Evolutionary conservation across 2,797 vertebrate species (phyloP).

Genomic region (Channallabes apus): DNA sequence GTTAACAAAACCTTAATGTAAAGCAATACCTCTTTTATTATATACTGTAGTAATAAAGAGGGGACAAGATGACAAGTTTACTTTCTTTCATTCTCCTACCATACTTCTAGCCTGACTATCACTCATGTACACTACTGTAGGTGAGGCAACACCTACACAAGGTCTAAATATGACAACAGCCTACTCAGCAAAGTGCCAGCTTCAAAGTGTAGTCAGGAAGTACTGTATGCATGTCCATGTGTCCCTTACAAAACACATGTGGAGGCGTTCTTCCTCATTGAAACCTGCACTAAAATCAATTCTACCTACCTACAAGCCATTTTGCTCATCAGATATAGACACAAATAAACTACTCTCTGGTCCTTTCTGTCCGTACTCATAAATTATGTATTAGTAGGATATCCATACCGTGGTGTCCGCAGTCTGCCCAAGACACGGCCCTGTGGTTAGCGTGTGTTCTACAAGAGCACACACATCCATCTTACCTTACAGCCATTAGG

Average conservation of each 20-base stretch:
- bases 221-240: slow-evolving; percentile 28
- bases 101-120: slow-evolving; percentile 37
- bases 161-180: slow-evolving; percentile 49
- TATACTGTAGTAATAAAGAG: slow-evolving; percentile 12
- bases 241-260: slow-evolving; percentile 28
- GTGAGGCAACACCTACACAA: slow-evolving; percentile 49
- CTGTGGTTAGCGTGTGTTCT: slow-evolving; percentile 27
- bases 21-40: neutral
- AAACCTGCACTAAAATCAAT: slow-evolving; percentile 38
- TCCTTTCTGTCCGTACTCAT: slow-evolving; percentile 58
- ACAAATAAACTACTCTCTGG: slow-evolving; percentile 53
- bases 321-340: slow-evolving; percentile 56
- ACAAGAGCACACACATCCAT: slow-evolving; percentile 58
- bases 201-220: slow-evolving; percentile 34
- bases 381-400: slow-evolving; percentile 68
- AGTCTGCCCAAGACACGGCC: slow-evolving; percentile 32
- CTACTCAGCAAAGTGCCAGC: slow-evolving; percentile 42
- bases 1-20: neutral
- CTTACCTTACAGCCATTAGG: slow-evolving; percentile 69
- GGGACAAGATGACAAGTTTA: slow-evolving; percentile 21
- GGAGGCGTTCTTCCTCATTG: slow-evolving; percentile 40
- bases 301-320: slow-evolving; percentile 56
- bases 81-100: slow-evolving; percentile 31
- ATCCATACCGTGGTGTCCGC: slow-evolving; percentile 55
- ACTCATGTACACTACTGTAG: slow-evolving; percentile 31